Base-by-base conservation (phyloP, 2,888 invertebrate genomes). In the Eupithecia insigniata region DNA sequence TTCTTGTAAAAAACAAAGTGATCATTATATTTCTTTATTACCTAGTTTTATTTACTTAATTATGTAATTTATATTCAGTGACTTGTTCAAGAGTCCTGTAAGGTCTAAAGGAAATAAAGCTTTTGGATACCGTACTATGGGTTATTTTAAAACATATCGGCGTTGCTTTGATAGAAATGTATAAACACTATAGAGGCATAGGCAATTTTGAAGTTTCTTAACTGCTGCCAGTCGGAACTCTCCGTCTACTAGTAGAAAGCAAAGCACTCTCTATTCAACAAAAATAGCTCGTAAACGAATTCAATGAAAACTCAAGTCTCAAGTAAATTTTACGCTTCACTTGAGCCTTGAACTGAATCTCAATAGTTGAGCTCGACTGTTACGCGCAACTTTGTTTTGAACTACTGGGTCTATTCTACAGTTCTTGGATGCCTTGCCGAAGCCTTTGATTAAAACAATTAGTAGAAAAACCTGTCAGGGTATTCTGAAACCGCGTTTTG, bases 221-320 rank as follows among this genome's bases (percentile, higher is more conserved):
- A 14, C 55, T 22, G 14, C 55, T 55, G 55, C 55, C 55, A 22
- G 22, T 51, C 22, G 14, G 12, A 55, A 12, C 14, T 55, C 26
- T 14, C 26, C 2, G 5, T 55, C 26, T 55, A 26, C 22, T 51
- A 10, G 26, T 55, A 26, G 26, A 55, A 55, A 55, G 12, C 55
- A n/a, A 51, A 51, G n/a, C 22, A 51, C 51, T 51, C 51, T 10
- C 22, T 26, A 12, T 55, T 55, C 55, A 55, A 55, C 14, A 26
- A 26, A 55, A 55, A 51, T 5, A 26, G 55, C 32, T 34, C n/a
- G 32, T 62, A n/a, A 62, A 62, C 12, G n/a, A 61, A 61, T 32
- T n/a, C 30, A 62, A 32, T 61, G 61, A 34, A 62, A n/a, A 62
- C 32, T 62, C 61, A 62, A n/a, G 18, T 62, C n/a, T 34, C n/a